Evolutionary conservation across 2,113 vertebrate species (phyloP).

Genomic region (Hemiprocne comata): DNA sequence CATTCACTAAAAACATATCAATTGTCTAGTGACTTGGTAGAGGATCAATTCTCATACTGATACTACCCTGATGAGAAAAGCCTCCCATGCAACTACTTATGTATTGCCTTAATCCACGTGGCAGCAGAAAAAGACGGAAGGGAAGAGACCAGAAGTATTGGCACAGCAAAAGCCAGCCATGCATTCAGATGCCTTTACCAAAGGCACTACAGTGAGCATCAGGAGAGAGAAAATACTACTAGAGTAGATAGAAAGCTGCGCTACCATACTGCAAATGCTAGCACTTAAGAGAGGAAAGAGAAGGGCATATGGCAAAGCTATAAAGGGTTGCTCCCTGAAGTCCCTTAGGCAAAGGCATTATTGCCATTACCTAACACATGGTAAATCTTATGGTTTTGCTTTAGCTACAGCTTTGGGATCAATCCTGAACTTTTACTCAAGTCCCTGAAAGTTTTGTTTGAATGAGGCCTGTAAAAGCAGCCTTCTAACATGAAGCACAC

Average conservation of each 20-base stretch:
- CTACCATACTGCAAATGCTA: neutral
- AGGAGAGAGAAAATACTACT: neutral
- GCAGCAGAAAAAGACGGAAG: neutral
- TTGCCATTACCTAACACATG: neutral
- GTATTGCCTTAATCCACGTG: neutral
- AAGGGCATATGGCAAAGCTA: neutral
- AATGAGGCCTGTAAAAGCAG: neutral
- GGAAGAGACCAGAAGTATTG: neutral
- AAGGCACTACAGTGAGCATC: neutral
- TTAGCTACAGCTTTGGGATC: neutral
- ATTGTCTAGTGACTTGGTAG: neutral
- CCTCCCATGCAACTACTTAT: neutral
- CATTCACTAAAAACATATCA: neutral
- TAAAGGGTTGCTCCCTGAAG: neutral
- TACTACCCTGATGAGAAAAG: neutral
- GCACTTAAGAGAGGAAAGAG: neutral
- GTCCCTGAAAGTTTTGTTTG: neutral
- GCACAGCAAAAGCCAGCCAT: neutral
- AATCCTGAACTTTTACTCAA: neutral
- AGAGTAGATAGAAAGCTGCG: neutral
- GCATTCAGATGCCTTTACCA: neutral
- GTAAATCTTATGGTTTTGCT: neutral
- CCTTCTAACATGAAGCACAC: neutral
- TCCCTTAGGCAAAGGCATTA: neutral
- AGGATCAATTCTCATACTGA: neutral